Base-by-base conservation (phyloP, 1,140 invertebrate genomes). In the Popillia japonica region DNA sequence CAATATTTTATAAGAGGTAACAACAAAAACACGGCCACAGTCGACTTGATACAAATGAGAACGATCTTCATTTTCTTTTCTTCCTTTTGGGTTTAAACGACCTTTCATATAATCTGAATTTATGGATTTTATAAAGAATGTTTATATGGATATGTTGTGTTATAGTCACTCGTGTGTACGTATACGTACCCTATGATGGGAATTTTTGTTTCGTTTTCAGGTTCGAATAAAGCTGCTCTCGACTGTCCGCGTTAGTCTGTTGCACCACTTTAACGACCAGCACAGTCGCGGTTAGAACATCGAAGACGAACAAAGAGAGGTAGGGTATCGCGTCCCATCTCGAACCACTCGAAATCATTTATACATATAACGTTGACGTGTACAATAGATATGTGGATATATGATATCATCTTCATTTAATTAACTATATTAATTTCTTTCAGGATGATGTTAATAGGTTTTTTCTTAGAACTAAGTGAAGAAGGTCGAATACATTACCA, bases 71-170 rank as follows among this genome's bases (percentile, higher is more conserved):
- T 68, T 27, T 44, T 44, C 42, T 9, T 44, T 44, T 44, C 14
- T 44, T 55, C 14, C 17, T 55, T 55, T 55, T n/a, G 0, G 48
- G 11, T 20, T 55, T 55, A 68, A 68, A 68, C 22, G 61, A 68
- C 17, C 61, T 68, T 68, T 68, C 61, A 68, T 68, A 68, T 68
- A 68, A 68, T 68, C 61, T 34, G 22, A 68, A 68, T 68, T 68
- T 68, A 68, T 68, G 61, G 10, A 68, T 22, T 68, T 68, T 68
- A 34, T 68, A 68, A 68, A 22, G 61, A 68, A 68, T 68, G 22
- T 17, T 10, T 48, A 48, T 48, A 34, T 34, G 27, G 27, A 34
- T 34, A 34, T 34, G 27, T 34, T 34, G 27, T 34, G 27, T 34
- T 34, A 34, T 34, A 34, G 27, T 34, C 27, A 34, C 27, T 34